Evolutionary conservation across 2,888 invertebrate genomes (phyloP), one percentile per base, ranked within the genome.

Genomic region (Yponomeuta plumbellus): DNA sequence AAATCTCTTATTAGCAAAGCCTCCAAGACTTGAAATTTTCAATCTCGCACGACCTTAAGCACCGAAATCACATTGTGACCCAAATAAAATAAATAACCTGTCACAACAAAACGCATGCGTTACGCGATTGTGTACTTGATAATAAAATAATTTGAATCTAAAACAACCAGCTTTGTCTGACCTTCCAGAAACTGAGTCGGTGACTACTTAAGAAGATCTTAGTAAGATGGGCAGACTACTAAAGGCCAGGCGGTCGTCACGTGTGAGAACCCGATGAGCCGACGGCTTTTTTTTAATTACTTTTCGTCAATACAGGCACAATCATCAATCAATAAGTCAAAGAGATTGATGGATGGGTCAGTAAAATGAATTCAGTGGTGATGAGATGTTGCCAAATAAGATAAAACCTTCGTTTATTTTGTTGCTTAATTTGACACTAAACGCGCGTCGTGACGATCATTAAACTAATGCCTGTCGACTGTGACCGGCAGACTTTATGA

Each of bases 251-350:
- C 72, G 71, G 67, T 70, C 70, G 70, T 73, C 71, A 71, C 72
- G 73, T 78, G 73, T 76, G 75, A 80, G 76, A 77, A 80, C 77
- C 76, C 75, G 76, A 76, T 75, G 77, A 73, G 73, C 74, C 74
- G 74, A 73, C 75, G 76, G 75, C 74, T 70, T 71, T 81, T 85
- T 86, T 89, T 86, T 89, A 90, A 90, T 90, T 88, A 88, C 84
- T 80, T 80, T 84, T 80, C 79, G 84, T 87, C 88, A 85, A 84
- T 84, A 79, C 74, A 71, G 73, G 74, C 65, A 74, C 79, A 80
- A 80, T 85, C 86, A 90, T 89, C 81, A 88, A 90, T 89, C 90
- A 88, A 86, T 81, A 80, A 88, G 83, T 87, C 86, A 82, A 77
- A 76, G 73, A 84, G 87, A 89, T 86, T 89, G 85, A 91, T 91